Evolutionary conservation across 1,140 invertebrate genomes (phyloP).

Genomic region (Scaptomyza graminum): DNA sequence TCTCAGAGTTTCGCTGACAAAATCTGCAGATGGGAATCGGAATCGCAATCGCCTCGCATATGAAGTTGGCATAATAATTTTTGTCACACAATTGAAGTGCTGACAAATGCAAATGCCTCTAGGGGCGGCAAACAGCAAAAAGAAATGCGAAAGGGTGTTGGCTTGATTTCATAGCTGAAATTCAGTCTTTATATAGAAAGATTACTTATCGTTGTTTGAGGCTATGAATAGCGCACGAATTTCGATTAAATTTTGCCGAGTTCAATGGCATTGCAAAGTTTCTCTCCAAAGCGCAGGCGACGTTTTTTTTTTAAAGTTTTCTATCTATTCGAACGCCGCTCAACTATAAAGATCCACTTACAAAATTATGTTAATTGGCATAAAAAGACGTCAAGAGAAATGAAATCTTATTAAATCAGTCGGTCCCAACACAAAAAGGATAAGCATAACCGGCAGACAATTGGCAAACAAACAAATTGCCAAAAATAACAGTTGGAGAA

Average conservation of each 20-base stretch:
- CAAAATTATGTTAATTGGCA: constrained; percentile 73
- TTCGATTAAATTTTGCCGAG: constrained; percentile 41
- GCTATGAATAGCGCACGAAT: constrained; percentile 37
- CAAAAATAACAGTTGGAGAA: constrained; percentile 64
- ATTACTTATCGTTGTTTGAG: constrained; percentile 24
- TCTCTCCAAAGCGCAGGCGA: constrained; percentile 24
- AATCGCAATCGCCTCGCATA: constrained; percentile 48
- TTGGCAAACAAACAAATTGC: constrained; percentile 77
- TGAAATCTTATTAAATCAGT: constrained; percentile 70
- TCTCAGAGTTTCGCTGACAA: constrained; percentile 4
- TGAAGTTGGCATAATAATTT: constrained; percentile 60
- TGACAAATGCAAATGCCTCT: constrained; percentile 58
- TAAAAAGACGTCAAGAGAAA: constrained; percentile 44
- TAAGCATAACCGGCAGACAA: constrained; percentile 72
- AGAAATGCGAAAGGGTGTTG: constrained; percentile 68
- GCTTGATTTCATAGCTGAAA: constrained; percentile 45
- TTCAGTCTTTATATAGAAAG: constrained; percentile 7
- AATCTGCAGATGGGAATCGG: constrained; percentile 58
- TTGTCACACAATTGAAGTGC: constrained; percentile 50
- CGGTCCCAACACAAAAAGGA: constrained; percentile 39
- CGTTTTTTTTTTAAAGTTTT: constrained; percentile 55
- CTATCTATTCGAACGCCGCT: constrained; percentile 46
- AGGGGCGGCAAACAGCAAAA: constrained; percentile 43
- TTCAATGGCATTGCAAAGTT: constrained; percentile 69
- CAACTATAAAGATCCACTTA: constrained; percentile 70